These are phyloP conservation scores for Callimorpha dominula DNA, from an alignment of 2,888 invertebrate species.

Conservation along the genomic window DNA sequence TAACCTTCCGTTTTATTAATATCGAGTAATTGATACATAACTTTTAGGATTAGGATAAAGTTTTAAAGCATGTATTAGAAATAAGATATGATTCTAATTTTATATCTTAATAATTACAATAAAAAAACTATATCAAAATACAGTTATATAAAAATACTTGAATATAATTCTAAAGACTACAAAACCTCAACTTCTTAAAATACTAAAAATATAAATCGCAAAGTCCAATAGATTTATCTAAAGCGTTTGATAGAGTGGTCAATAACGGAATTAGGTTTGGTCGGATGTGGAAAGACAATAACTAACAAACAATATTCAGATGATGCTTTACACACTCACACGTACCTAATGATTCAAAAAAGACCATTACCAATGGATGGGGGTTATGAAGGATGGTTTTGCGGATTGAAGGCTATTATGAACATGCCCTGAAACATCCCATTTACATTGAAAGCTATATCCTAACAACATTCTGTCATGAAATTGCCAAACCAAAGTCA, in stretches of 20 bases:
- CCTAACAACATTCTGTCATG: slow-evolving; percentile 46
- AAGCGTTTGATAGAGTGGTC: slow-evolving; percentile 7
- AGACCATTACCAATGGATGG: slow-evolving; percentile 72
- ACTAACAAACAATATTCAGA: slow-evolving; percentile 62
- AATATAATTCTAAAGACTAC: not conserved
- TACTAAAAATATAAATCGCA: not conserved
- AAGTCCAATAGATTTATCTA: not conserved
- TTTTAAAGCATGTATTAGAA: no score
- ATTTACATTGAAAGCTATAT: slow-evolving; percentile 59
- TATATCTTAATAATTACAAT: not conserved
- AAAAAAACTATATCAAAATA: not conserved
- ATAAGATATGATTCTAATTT: not conserved
- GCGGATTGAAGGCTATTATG: slow-evolving; percentile 53
- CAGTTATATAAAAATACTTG: not conserved
- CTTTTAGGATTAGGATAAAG: not conserved
- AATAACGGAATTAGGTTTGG: not conserved
- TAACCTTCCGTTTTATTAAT: not conserved
- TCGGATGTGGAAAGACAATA: slow-evolving; percentile 76
- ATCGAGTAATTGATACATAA: not conserved
- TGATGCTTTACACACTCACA: slow-evolving; percentile 73
- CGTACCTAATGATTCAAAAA: slow-evolving; percentile 78
- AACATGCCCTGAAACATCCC: slow-evolving; percentile 68
- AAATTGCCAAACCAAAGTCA: not conserved
- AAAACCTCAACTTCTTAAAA: not conserved
- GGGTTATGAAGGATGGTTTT: slow-evolving; percentile 60